Conservation (phyloP, 30 jellyfish, hydroid and myxozoan species). For the Mastigias papua region DNA sequence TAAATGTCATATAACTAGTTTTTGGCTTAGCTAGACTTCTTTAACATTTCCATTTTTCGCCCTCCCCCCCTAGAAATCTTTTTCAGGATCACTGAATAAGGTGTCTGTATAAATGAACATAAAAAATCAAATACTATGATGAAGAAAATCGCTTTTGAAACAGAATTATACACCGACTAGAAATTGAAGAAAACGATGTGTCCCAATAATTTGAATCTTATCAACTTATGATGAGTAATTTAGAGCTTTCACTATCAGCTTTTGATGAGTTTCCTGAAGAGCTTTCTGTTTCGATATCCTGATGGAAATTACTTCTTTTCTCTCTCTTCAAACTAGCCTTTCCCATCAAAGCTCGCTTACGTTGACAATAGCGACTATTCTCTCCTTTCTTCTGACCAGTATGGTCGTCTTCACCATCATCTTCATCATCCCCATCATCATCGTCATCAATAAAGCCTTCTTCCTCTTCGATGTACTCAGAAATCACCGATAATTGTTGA, state of each 20-base stretch:
- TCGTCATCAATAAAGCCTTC: slow-evolving; percentile 34
- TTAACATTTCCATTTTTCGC: too few relatives aligned
- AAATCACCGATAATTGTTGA: slow-evolving; percentile 45
- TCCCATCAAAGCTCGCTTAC: not conserved
- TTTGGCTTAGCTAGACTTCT: too few relatives aligned
- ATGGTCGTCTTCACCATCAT: not conserved
- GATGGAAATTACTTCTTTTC: not conserved
- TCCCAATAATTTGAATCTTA: too few relatives aligned
- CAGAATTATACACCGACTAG: too few relatives aligned
- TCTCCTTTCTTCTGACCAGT: not conserved
- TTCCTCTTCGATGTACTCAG: slow-evolving; percentile 61
- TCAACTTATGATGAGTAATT: slow-evolving; percentile 25
- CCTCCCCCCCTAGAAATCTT: too few relatives aligned
- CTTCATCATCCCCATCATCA: not conserved
- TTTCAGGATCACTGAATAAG: too few relatives aligned
- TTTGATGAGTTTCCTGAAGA: slow-evolving; percentile 40
- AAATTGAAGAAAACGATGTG: too few relatives aligned
- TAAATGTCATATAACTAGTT: too few relatives aligned
- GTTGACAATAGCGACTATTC: not conserved
- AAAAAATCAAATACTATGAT: too few relatives aligned
- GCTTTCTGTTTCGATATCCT: slow-evolving; percentile 22
- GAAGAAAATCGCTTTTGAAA: too few relatives aligned
- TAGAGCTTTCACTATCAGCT: slow-evolving; percentile 49
- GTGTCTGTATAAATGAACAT: too few relatives aligned
- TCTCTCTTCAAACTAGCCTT: not conserved